Evolutionary conservation across 2,888 invertebrate genomes (phyloP), one percentile per base, ranked within the genome.

Genomic region (Scaptomyza cyrtandrae): DNA sequence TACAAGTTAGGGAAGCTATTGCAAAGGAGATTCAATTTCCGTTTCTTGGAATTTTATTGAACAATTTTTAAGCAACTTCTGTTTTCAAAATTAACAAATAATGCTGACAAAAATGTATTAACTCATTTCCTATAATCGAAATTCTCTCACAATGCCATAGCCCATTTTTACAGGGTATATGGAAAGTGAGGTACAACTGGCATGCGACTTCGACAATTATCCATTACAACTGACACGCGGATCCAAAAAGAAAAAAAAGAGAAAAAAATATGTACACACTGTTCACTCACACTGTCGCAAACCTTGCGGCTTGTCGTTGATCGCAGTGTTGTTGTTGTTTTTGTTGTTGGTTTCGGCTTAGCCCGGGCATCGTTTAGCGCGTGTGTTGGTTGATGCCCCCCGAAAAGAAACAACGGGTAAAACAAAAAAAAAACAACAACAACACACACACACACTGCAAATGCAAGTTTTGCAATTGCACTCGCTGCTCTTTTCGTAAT

Each of bases 171-270:
- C 39, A 64, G 75, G 73, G 75, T 76, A 68, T 68, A 29, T n/a
- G 10, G 48, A 72, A 76, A 75, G 72, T 75, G 61, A 75, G 75
- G 68, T 72, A 64, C 75, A 72, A 72, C 54, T 61, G 77, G 75
- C 80, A 89, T 86, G 73, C 73, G 66, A 82, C 71, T 76, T 84
- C 83, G 89, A 88, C 88, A 90, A 89, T 90, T 90, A 87, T 89
- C 88, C 84, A 83, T 88, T 78, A 77, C 76, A 81, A 87, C 56
- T 80, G 87, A 77, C 84, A 87, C 80, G 78, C 80, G 78, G 79
- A 64, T 49, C 65, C 66, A 68, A 63, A 60, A 60, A 31, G 55
- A 49, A 70, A 49, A 50, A 41, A 33, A 52, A 48, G 14, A 49
- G 49, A 57, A 39, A n/a, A 54, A 16, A 60, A 68, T n/a, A 7